Evolutionary conservation across 2,797 vertebrate species (phyloP), one percentile per base, ranked within the genome.

Genomic region (Gobionotothen gibberifrons): DNA sequence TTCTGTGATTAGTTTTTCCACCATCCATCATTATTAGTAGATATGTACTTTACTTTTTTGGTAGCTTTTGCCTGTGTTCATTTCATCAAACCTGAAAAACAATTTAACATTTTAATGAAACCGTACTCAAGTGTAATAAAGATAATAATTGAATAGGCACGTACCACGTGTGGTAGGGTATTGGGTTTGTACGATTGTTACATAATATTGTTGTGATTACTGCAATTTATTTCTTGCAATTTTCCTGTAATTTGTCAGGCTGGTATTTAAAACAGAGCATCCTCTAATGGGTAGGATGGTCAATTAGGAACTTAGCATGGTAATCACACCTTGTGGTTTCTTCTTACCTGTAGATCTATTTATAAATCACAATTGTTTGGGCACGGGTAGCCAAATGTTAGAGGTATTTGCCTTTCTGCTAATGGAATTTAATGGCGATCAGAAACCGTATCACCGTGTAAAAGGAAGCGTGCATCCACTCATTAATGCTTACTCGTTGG

Each of bases 31-130:
- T 51, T 16, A 78, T 68, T 48, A 71, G 64, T 60, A 67, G 61
- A 46, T 70, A 70, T 61, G 72, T 77, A 84, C 84, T 82, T 85
- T 79, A 84, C 72, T 79, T 63, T 74, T 75, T 66, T 56, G 15
- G 54, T 11, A 44, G 63, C 39, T 74, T 79, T 83, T 63, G 58
- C 74, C 48, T 68, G 62, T 48, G 67, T 84, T 87, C 69, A 78
- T 63, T 72, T 79, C 77, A 72, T 74, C 62, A 79, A 64, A 78
- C 82, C 82, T 87, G 79, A 43, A 85, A 86, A 83, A 87, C 58
- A 84, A 72, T 83, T 67, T 66, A 40, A 81, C 48, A 83, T 44
- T 44, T 65, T 81, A 11, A 81, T 67, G 64, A 36, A 59, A 59
- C 32, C 2, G 2, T 3, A 19, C 29, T 58, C 4, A 64, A 39